These are phyloP conservation scores for Ophion slaviceki DNA, from an alignment of 2,888 invertebrate species.

Conservation along the genomic window DNA sequence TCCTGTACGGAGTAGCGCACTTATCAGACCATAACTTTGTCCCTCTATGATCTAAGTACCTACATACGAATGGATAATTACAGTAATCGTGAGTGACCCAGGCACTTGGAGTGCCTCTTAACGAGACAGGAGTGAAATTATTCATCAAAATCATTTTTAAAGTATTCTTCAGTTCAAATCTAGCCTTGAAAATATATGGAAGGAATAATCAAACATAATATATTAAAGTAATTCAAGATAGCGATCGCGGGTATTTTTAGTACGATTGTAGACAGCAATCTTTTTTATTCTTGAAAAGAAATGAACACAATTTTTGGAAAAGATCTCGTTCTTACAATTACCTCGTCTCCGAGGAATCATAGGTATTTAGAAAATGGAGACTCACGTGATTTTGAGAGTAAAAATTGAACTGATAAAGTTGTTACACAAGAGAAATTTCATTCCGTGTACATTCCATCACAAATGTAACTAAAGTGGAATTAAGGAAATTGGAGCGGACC, in stretches of 20 bases:
- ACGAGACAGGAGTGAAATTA: background rate
- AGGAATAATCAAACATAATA: background rate
- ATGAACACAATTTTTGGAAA: too few species aligned
- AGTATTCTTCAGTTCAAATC: background rate
- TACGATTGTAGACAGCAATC: background rate
- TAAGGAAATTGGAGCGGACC: too few species aligned
- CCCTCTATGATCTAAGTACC: slow-evolving; percentile 39
- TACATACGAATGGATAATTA: slow-evolving; percentile 10
- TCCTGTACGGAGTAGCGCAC: slow-evolving; percentile 25
- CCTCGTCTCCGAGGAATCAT: too few species aligned
- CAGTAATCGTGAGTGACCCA: slow-evolving; percentile 1
- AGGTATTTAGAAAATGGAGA: too few species aligned
- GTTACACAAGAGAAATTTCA: too few species aligned
- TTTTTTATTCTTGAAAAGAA: too few species aligned
- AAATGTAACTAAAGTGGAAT: too few species aligned
- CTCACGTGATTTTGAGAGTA: too few species aligned
- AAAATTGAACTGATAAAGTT: too few species aligned
- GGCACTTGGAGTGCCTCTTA: slow-evolving; percentile 1
- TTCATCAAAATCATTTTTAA: background rate
- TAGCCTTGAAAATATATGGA: background rate
- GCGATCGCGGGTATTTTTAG: background rate
- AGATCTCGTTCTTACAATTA: too few species aligned
- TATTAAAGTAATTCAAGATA: background rate
- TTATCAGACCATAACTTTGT: slow-evolving; percentile 61
- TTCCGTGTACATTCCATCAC: too few species aligned